A percentile compares a stretch with the other conserved stretches of the same genome.
phyloP scores from a whole-genome alignment of 2,113 vertebrate genomes.

The Asarcornis scutulata region DNA sequence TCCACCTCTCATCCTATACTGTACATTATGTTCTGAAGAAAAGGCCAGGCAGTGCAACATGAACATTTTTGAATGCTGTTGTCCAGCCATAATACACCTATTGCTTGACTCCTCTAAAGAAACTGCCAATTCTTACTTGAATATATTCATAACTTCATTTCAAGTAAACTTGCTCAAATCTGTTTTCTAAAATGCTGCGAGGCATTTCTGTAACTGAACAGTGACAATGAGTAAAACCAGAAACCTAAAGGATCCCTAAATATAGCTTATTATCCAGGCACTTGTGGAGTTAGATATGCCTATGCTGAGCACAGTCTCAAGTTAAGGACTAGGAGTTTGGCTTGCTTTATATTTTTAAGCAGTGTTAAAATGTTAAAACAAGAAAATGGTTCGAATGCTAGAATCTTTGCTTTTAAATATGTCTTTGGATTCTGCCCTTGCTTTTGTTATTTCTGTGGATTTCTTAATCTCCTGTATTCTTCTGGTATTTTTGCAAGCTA shows the following conservation, averaged over 20 bases:
- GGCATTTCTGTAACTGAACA: background rate
- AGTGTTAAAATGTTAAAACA: background rate
- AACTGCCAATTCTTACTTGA: background rate
- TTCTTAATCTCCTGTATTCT: rapidly evolving
- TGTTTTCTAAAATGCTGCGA: background rate
- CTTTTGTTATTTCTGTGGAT: background rate
- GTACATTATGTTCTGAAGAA: background rate
- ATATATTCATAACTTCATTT: background rate
- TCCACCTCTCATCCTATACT: background rate
- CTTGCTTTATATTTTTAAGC: background rate
- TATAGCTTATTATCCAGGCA: constrained; percentile 24
- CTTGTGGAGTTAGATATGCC: background rate
- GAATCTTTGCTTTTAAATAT: background rate
- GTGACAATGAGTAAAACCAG: constrained; percentile 40
- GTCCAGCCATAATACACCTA: background rate
- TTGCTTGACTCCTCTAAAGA: background rate
- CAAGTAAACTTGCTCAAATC: background rate
- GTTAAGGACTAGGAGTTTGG: background rate
- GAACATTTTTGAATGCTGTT: no score
- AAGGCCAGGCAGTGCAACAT: background rate
- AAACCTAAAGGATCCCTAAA: constrained; percentile 29
- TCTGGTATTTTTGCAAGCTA: no score
- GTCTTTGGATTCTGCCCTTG: background rate
- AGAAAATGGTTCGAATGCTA: background rate
- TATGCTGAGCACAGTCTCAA: background rate